Conservation (phyloP, 2,113 vertebrate genomes). For the Panthera leo region DNA sequence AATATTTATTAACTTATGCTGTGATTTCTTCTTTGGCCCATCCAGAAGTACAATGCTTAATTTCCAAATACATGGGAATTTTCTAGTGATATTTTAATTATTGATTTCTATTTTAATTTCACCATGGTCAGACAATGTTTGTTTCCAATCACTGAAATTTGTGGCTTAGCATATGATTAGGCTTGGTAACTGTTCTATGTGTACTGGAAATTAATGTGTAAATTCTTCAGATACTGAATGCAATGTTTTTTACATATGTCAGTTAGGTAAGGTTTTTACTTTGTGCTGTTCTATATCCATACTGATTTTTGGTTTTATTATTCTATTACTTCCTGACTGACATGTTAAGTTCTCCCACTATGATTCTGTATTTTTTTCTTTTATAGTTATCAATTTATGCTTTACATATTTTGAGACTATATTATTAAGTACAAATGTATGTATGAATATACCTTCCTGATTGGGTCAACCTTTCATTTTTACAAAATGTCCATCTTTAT, state of each 20-base stretch:
- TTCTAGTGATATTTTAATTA: background rate
- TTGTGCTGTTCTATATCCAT: background rate
- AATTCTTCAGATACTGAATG: background rate
- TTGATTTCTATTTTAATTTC: conserved; percentile 19
- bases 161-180: background rate
- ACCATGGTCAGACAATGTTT: background rate
- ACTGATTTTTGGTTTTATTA: background rate
- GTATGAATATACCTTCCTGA: background rate
- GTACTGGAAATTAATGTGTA: background rate
- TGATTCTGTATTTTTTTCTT: background rate
- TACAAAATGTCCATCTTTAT: background rate
- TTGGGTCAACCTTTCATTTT: conserved; percentile 7
- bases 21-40: conserved; percentile 12
- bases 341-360: background rate
- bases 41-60: background rate
- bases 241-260: background rate
- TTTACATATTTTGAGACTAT: background rate
- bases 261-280: background rate
- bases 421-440: background rate
- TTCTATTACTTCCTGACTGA: background rate
- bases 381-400: background rate
- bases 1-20: conserved; percentile 24
- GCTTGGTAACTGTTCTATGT: background rate
- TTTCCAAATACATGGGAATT: background rate
- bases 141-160: conserved; percentile 32